Evolutionary conservation across 1,140 invertebrate species (phyloP).

Genomic region (Orius laevigatus): DNA sequence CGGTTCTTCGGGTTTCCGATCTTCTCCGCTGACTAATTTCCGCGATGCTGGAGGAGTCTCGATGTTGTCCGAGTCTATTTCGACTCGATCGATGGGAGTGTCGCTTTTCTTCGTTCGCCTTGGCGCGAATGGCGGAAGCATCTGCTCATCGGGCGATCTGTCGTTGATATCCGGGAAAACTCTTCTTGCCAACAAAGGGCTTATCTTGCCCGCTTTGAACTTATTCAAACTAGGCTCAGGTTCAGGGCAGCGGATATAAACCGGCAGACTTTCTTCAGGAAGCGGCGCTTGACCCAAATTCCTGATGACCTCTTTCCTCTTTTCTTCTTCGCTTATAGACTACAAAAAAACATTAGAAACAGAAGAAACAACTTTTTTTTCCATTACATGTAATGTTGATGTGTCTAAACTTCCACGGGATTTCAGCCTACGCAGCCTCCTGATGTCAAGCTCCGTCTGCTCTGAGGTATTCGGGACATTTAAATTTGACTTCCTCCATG

Average conservation of each 20-base stretch:
- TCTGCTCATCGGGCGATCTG: slow-evolving; percentile 21
- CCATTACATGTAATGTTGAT: slow-evolving; percentile 25
- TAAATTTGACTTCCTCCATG: slow-evolving; percentile 55
- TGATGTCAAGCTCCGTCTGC: slow-evolving; percentile 29
- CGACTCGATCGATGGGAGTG: slow-evolving; percentile 48
- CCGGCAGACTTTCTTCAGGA: slow-evolving; percentile 37
- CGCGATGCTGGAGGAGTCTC: slow-evolving; percentile 71
- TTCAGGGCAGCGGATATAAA: slow-evolving; percentile 41
- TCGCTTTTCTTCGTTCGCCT: slow-evolving; percentile 23
- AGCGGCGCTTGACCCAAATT: slow-evolving; percentile 28
- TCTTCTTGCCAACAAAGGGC: slow-evolving; percentile 18
- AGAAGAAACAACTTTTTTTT: not conserved
- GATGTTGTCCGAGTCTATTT: slow-evolving; percentile 80
- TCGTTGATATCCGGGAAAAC: slow-evolving; percentile 17
- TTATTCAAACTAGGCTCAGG: not conserved
- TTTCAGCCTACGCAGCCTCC: slow-evolving; percentile 31
- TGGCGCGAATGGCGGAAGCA: slow-evolving; percentile 26
- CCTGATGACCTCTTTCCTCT: slow-evolving; percentile 32
- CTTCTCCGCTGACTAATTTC: slow-evolving; percentile 36
- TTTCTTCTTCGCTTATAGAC: slow-evolving; percentile 38
- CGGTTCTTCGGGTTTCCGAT: slow-evolving; percentile 2
- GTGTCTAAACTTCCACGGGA: slow-evolving; percentile 31
- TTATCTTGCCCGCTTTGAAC: slow-evolving; percentile 16
- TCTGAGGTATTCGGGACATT: slow-evolving; percentile 45
- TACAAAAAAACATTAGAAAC: slow-evolving; percentile 21